Conservation (phyloP, 2,797 vertebrate species). For the Halcyon smyrnensis region DNA sequence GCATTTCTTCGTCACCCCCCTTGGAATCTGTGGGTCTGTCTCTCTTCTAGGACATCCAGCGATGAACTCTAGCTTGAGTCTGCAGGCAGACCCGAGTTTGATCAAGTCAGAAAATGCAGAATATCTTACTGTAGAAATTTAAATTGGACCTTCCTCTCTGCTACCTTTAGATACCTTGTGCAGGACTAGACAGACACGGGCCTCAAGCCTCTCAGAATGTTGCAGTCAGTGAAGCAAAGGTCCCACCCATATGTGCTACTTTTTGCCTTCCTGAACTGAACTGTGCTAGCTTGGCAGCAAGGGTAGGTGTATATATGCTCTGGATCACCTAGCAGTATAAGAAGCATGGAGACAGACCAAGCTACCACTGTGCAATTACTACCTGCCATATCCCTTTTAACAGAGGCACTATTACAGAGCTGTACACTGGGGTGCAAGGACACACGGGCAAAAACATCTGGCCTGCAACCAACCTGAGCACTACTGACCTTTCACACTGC, state of each 20-base stretch:
- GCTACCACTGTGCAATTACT: neutral
- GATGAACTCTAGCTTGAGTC: neutral
- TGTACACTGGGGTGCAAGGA: neutral
- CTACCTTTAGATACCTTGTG: neutral
- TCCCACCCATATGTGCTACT: neutral
- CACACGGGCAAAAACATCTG: neutral
- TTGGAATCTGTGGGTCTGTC: neutral
- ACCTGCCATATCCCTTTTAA: neutral
- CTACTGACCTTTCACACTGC: neutral
- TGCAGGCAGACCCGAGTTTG: rapidly evolving
- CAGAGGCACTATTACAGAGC: neutral
- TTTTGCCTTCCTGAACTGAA: neutral
- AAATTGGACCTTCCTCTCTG: neutral
- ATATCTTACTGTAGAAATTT: neutral
- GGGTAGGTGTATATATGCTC: neutral
- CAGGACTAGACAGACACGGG: rapidly evolving
- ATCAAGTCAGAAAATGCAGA: neutral
- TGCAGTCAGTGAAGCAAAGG: neutral
- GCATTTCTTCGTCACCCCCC: neutral
- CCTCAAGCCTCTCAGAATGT: rapidly evolving
- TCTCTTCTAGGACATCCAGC: neutral
- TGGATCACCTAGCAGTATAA: neutral
- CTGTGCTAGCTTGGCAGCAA: neutral
- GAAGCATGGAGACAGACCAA: neutral
- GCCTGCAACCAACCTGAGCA: neutral